Evolutionary conservation across 2,888 invertebrate genomes (phyloP), one percentile per base, ranked within the genome.

Genomic region (Megalurothrips usitatus): DNA sequence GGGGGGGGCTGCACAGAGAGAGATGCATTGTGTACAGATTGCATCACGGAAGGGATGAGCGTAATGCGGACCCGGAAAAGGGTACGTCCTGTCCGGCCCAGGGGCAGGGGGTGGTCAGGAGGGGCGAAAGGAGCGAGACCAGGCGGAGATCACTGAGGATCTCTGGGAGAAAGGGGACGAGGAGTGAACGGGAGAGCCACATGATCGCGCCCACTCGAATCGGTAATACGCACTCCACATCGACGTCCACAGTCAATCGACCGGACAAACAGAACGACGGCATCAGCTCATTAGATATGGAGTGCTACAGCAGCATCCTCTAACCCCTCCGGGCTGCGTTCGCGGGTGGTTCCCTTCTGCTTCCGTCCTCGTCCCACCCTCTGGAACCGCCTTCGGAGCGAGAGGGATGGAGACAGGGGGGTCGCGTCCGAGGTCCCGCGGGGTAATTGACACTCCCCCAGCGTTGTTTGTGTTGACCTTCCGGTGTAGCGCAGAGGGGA

Each of bases 401-500:
- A 58, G 14, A 58, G 58, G 17, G 58, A 58, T 6, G n/a, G 58
- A 58, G 58, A 58, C 14, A 8, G 23, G n/a, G 10, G 26, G 68
- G 68, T 1, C 58, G 58, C 58, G 58, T 58, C 58, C 58, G 52
- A 52, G 17, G 8, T 4, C 17, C 6, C 58, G 52, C 17, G 58
- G 68, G 68, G 68, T 75, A 75, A 75, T 75, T 26, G 68, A 75
- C 68, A 75, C 68, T 75, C 23, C 68, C 68, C 68, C 23, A 6
- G 58, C 58, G 68, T 26, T 75, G 68, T 75, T 75, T 75, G 68
- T 75, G 68, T 75, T 75, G 68, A 75, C 68, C 68, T 75, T 75
- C 68, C 68, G 68, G 68, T 75, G 68, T 17, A 19, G 58, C 19
- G 52, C 52, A 52, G 23, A 26, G 68, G 68, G 68, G n/a, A 23